Conservation (phyloP, 2,113 vertebrate genomes). For the Oryzias javanicus region DNA sequence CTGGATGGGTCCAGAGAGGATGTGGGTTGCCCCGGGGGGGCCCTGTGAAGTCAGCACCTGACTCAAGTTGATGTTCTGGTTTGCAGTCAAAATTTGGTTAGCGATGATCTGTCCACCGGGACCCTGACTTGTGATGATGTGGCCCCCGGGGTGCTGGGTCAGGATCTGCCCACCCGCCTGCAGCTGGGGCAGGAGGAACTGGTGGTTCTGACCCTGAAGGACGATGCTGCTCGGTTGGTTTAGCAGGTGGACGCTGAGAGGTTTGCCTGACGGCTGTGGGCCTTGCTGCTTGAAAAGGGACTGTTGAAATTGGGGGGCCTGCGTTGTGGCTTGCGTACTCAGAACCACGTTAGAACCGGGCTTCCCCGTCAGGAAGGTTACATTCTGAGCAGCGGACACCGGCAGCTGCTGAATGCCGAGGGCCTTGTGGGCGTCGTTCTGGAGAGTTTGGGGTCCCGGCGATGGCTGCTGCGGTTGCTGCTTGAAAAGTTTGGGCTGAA, state of each 20-base stretch:
- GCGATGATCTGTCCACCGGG: slow-evolving; percentile 86
- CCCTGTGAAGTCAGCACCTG: slow-evolving; percentile 87
- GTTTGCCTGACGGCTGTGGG: slow-evolving; percentile 82
- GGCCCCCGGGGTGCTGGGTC: slow-evolving; percentile 80
- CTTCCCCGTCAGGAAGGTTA: slow-evolving; percentile 90
- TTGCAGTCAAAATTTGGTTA: slow-evolving; percentile 91
- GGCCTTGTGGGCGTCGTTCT: slow-evolving; percentile 82
- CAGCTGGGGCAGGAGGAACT: slow-evolving; percentile 88
- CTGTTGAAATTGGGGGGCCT: slow-evolving; percentile 80
- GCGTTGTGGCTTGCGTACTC: slow-evolving; percentile 78
- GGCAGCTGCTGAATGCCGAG: slow-evolving; percentile 82
- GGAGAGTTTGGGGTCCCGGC: slow-evolving; percentile 78
- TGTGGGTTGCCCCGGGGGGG: slow-evolving; percentile 85
- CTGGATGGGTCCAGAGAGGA: slow-evolving; percentile 88
- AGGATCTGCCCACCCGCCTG: slow-evolving; percentile 88
- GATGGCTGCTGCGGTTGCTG: slow-evolving; percentile 65
- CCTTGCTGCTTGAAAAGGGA: slow-evolving; percentile 82
- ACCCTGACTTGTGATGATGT: slow-evolving; percentile 87
- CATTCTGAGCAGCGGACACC: slow-evolving; percentile 83
- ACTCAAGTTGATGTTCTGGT: slow-evolving; percentile 91
- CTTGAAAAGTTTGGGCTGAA: slow-evolving; percentile 89
- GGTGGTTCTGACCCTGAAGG: slow-evolving; percentile 87
- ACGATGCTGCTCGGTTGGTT: slow-evolving; percentile 93
- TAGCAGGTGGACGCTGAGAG: slow-evolving; percentile 90
- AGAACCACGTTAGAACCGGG: slow-evolving; percentile 86